Base-by-base conservation (phyloP, 2,797 vertebrate genomes). In the Oophaga sylvatica region DNA sequence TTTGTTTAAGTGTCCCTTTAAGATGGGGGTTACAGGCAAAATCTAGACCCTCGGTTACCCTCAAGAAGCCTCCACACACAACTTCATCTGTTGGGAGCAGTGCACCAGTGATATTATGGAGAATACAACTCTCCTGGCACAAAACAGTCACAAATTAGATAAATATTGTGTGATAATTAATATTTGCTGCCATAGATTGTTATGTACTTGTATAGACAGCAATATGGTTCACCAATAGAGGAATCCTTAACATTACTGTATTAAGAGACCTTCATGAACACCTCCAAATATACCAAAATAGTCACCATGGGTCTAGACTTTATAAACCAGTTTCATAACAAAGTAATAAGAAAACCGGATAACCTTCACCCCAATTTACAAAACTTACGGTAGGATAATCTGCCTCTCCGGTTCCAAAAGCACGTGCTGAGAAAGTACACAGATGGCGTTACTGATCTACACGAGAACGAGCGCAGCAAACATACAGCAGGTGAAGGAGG, bases 401-500 rank as follows among this genome's bases (percentile, higher is more conserved):
- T 91, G 81, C 85, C 89, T 90, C 88, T 26, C 17, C 81, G 71
- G 90, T 89, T 91, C 73, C 65, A 89, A 89, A 91, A 48, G 89
- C 35, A 91, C 1, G 35, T 85, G 65, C 79, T 89, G 90, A 31
- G 78, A 86, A 91, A 92, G 91, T 81, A 89, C 62, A 83, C 56
- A 88, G 63, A 75, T 81, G 26, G 35, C 75, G 6, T 70, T 71
- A 78, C 41, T 89, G 29, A 29, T 77, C 81, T 80, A 35, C 79
- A 68, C 26, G 31, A 68, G 65, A n/a, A 22, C 5, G 60, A 13
- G 12, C 26, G 48, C 82, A 29, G 62, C 12, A 77, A 20, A 45
- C 29, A 65, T 45, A 45, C 13, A 59, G 7, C n/a, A n/a, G 19
- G 35, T 0, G 1, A 68, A 31, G 16, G 68, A 8, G 68, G 26